These are phyloP conservation scores for Chiridota heheva DNA, from an alignment of 35 echinoderm and acorn worm species.

Conservation along the genomic window DNA sequence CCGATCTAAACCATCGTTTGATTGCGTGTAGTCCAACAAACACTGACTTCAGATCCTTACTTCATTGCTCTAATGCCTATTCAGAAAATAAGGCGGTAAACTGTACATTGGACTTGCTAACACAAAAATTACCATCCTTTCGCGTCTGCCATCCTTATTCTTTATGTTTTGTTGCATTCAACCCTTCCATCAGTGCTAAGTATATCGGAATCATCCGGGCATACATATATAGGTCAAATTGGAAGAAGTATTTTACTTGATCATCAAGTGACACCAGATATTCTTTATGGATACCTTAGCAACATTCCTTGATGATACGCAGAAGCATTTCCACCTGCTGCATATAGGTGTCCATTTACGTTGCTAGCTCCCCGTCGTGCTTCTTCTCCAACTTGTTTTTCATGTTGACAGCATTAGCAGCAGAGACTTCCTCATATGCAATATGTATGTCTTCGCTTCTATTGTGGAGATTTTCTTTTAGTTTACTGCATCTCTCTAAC, in stretches of 20 bases:
- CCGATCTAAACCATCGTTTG: slow-evolving; percentile 35
- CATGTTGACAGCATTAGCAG: neutral
- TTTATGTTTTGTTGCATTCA: slow-evolving; percentile 39
- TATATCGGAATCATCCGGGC: slow-evolving; percentile 55
- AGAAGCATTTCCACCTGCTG: slow-evolving; percentile 29
- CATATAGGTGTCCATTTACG: slow-evolving; percentile 15
- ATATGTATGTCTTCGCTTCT: neutral
- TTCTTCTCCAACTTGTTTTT: slow-evolving; percentile 16
- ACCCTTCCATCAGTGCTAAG: slow-evolving; percentile 32
- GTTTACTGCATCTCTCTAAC: neutral
- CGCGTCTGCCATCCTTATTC: slow-evolving; percentile 39
- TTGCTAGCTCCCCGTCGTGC: slow-evolving; percentile 1
- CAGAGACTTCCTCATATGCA: neutral
- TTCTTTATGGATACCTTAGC: neutral
- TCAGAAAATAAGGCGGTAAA: slow-evolving; percentile 22
- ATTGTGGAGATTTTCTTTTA: neutral
- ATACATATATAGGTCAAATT: slow-evolving; percentile 62
- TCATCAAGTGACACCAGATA: slow-evolving; percentile 16
- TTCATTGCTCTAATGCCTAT: slow-evolving; percentile 27
- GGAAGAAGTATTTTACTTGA: slow-evolving; percentile 48
- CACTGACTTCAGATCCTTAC: slow-evolving; percentile 27
- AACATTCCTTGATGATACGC: slow-evolving; percentile 13
- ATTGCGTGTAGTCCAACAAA: slow-evolving; percentile 37
- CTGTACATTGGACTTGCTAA: neutral
- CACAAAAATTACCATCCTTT: slow-evolving; percentile 43